Base-by-base conservation (phyloP, 2,888 invertebrate genomes). In the Morpho helenor region DNA sequence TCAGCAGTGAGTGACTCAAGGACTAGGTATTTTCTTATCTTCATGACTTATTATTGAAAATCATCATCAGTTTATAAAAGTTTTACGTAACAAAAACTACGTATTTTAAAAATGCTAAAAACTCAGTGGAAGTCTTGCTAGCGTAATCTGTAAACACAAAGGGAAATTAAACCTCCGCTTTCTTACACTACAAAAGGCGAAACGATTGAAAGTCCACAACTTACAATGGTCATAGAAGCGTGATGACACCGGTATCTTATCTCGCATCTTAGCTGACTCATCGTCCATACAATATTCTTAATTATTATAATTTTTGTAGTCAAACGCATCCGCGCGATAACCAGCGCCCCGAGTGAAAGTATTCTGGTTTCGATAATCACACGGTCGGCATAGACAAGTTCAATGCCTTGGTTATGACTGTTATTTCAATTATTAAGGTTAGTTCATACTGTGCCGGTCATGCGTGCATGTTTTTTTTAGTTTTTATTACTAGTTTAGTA, bases 351-450 rank as follows among this genome's bases (percentile, higher is more conserved):
- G 71, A 86, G 90, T 85, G 89, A 90, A 89, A 89, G 90, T 88
- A 84, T 85, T 83, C 82, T 84, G 79, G 81, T 83, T 82, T 71
- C 66, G 68, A 71, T 84, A 82, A 83, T 84, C 82, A 82, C 80
- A 81, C 75, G 79, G 73, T 74, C 73, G 73, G 64, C 75, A 73
- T 76, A 71, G 77, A 75, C 87, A 89, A 88, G 89, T 89, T 89
- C 89, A 90, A 86, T 90, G 89, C 79, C 85, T 89, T 80, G 80
- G 84, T 88, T 86, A 87, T 83, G 82, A 77, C 77, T 79, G 78
- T 82, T 85, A 83, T 81, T 80, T 74, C 79, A 84, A 83, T 80
- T 83, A 82, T 81, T 44, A 8, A 5, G 44, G 44, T 52, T 52
- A 2, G n/a, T 52, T 52, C 43, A 52, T 44, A 52, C 52, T 31